Base-by-base conservation (phyloP, 2,888 invertebrate genomes). In the Perizoma flavofasciatum region DNA sequence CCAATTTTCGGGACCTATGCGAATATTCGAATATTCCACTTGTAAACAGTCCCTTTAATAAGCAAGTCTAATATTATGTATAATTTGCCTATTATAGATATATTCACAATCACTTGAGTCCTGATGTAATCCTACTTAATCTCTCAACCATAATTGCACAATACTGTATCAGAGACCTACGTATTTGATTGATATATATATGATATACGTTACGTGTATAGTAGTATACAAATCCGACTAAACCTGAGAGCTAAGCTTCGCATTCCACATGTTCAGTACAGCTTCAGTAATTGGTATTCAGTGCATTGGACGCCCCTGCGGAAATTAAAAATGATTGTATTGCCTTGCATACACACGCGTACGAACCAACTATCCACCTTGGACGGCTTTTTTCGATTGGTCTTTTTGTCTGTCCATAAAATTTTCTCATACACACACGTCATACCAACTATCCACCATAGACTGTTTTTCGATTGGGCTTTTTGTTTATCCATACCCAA, bases 301-400 rank as follows among this genome's bases (percentile, higher is more conserved):
- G 81, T 85, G 83, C 81, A 78, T 67, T 77, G 83, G 74, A 75
- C 81, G 77, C 74, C 76, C 74, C 74, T 71, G 69, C 79, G 81
- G 84, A 87, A 87, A 88, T 88, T 84, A 86, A 88, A 88, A 88
- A 85, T 83, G 78, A 87, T 87, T 86, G 85, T 83, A 83, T 79
- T 81, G 81, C 78, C 74, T 70, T 67, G 72, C 74, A 72, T 73
- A 70, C 69, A 46, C 53, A 66, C 61, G 51, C 59, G 52, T 59
- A 59, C 35, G 39, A 49, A 37, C 46, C 34, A 43, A 39, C 56
- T 48, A 43, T 50, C 43, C 11, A 61, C 46, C 49, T 47, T 57
- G 47, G 46, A 41, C 10, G 54, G 53, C 39, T 52, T 41, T 52
- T 61, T 57, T 54, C n/a, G 34, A 6, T 11, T 10, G 8, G 9